A percentile compares a stretch with the other conserved stretches of the same genome.
phyloP scores from a whole-genome alignment of 2,888 invertebrate genomes.

The Scaeva pyrastri region DNA sequence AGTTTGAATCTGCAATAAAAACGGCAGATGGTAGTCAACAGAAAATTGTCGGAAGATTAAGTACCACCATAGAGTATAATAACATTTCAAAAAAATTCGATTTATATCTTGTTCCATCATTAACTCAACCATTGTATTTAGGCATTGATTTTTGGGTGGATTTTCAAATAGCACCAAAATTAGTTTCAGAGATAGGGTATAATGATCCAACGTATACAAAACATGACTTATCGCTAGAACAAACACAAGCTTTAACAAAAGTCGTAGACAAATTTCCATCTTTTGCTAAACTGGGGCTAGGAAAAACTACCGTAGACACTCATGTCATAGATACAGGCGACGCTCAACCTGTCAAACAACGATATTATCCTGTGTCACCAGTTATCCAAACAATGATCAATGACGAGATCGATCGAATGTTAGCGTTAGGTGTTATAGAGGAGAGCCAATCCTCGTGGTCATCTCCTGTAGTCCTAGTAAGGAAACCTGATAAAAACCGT shows the following conservation, averaged over 20 bases:
- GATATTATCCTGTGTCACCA: no score
- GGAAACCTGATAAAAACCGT: neutral
- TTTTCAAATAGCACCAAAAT: slow-evolving; percentile 10
- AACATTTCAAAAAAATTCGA: neutral
- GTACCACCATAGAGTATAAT: slow-evolving; percentile 31
- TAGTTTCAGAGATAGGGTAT: neutral
- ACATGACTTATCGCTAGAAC: neutral
- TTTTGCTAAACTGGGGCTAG: no score
- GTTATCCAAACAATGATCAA: no score
- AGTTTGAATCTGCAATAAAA: slow-evolving; percentile 5
- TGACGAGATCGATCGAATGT: neutral
- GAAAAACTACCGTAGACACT: no score
- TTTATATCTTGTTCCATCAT: slow-evolving; percentile 49
- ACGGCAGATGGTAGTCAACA: slow-evolving; percentile 5
- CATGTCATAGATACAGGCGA: no score
- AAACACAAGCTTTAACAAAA: neutral
- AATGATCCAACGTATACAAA: neutral
- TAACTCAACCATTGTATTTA: no score
- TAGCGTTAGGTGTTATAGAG: neutral
- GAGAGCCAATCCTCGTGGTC: neutral
- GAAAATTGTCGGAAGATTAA: slow-evolving; percentile 33
- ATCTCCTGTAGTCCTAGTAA: neutral
- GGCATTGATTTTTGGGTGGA: no score
- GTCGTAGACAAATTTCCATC: slow-evolving; percentile 3
- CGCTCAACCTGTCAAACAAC: no score